These are phyloP conservation scores for Torymus aiolomorphi DNA, from an alignment of 2,888 invertebrate genomes.

Conservation along the genomic window DNA sequence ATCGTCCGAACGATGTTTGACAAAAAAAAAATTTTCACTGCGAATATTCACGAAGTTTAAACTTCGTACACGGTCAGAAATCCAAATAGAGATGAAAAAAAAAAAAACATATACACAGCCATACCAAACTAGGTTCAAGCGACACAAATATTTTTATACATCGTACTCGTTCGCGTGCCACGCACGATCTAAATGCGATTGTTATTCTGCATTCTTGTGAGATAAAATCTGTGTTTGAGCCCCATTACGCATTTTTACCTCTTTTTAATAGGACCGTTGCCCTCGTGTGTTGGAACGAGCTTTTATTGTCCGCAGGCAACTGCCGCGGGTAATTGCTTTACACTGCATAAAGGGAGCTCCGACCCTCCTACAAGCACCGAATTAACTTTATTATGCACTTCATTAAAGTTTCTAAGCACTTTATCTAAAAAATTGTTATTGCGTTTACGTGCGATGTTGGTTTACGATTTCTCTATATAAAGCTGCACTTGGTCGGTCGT, in stretches of 20 bases:
- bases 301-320: constrained; percentile 31
- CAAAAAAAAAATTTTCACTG: neutral
- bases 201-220: neutral
- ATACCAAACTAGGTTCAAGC: no score
- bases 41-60: constrained; percentile 7
- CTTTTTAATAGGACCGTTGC: constrained; percentile 16
- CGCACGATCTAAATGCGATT: neutral
- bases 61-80: neutral
- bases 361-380: constrained; percentile 2
- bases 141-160: no score
- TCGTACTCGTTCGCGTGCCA: neutral
- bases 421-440: constrained; percentile 33
- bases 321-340: constrained; percentile 35
- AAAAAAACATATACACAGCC: neutral
- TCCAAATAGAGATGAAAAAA: neutral
- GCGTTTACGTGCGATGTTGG: constrained; percentile 2
- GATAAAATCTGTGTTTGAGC: constrained; percentile 15
- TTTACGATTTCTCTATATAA: no score
- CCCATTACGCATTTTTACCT: constrained; percentile 29
- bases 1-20: neutral
- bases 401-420: constrained; percentile 42
- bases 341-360: constrained; percentile 12
- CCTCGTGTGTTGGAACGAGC: neutral
- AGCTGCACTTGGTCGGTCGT: neutral
- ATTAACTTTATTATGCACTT: constrained; percentile 40